These are phyloP conservation scores for Chlorops oryzae DNA, from an alignment of 1,140 invertebrate species.

Conservation along the genomic window DNA sequence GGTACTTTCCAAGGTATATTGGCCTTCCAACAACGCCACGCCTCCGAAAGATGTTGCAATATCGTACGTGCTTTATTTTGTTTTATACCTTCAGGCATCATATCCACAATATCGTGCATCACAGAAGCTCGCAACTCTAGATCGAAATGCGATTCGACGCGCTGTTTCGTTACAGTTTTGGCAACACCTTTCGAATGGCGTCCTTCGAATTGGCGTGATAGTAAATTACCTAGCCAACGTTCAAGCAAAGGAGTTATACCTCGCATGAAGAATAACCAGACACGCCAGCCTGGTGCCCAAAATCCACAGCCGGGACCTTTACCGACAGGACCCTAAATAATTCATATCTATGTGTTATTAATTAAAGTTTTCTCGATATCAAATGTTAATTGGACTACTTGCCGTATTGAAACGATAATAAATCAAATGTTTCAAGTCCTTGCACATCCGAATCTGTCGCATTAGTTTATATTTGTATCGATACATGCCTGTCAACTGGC, in stretches of 20 bases:
- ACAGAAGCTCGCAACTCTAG: conserved; percentile 94
- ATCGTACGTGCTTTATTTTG: conserved; percentile 99
- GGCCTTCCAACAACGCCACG: conserved; percentile 99
- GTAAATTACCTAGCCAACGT: conserved; percentile 94
- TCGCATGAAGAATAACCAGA: conserved; percentile 99
- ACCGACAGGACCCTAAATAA: conserved; percentile 82
- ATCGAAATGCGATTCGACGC: conserved; percentile 99
- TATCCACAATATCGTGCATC: conserved; percentile 99
- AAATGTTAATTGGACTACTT: conserved; percentile 52
- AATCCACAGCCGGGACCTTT: conserved; percentile 99
- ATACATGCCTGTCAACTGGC: conserved; percentile 99
- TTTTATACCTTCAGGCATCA: conserved; percentile 99
- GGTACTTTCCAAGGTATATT: conserved; percentile 99
- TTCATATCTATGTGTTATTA: conserved; percentile 1
- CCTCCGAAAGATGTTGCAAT: conserved; percentile 96
- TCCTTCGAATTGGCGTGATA: conserved; percentile 98
- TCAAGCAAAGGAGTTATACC: conserved; percentile 97
- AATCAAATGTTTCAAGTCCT: conserved; percentile 98
- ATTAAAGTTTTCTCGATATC: conserved; percentile 49
- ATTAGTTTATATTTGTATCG: conserved; percentile 99
- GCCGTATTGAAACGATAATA: conserved; percentile 99
- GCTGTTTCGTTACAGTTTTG: conserved; percentile 98
- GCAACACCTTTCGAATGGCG: conserved; percentile 98
- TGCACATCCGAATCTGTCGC: conserved; percentile 99
- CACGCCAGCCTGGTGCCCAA: conserved; percentile 98